A percentile compares a stretch with the other conserved stretches of the same genome.
Evolutionary conservation across 2,888 invertebrate species (phyloP).

Genomic region (Choreutis nemorana): DNA sequence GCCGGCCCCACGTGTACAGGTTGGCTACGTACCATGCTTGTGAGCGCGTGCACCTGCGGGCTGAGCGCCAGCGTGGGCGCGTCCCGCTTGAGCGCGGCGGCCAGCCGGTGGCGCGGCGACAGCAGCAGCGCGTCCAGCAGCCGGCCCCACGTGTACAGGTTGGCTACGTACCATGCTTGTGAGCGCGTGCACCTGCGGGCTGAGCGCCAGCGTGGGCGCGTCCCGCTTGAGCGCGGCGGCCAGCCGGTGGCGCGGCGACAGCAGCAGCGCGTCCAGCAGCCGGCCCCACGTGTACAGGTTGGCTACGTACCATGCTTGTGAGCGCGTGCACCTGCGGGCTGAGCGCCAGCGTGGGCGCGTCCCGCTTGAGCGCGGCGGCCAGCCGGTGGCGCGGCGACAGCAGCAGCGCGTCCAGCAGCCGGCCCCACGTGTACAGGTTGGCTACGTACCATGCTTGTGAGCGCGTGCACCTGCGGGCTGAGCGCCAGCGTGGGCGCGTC

Average conservation of each 20-base stretch:
- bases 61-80: constrained; percentile 85
- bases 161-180: constrained; percentile 80
- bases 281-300: constrained; percentile 85
- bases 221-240: constrained; percentile 82
- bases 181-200: constrained; percentile 71
- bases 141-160: constrained; percentile 82
- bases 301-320: constrained; percentile 82
- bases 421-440: constrained; percentile 83
- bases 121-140: constrained; percentile 75
- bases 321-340: constrained; percentile 86
- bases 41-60: constrained; percentile 86
- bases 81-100: constrained; percentile 82
- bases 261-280: constrained; percentile 74
- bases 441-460: constrained; percentile 85
- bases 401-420: constrained; percentile 73
- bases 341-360: constrained; percentile 85
- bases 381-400: constrained; percentile 79
- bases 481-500: constrained; percentile 88
- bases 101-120: constrained; percentile 77
- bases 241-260: constrained; percentile 74
- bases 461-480: constrained; percentile 83
- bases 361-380: constrained; percentile 80
- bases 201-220: constrained; percentile 73
- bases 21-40: constrained; percentile 85
- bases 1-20: constrained; percentile 80